phyloP scores from a whole-genome alignment of 2,888 invertebrate genomes.

The Clunio marinus region DNA sequence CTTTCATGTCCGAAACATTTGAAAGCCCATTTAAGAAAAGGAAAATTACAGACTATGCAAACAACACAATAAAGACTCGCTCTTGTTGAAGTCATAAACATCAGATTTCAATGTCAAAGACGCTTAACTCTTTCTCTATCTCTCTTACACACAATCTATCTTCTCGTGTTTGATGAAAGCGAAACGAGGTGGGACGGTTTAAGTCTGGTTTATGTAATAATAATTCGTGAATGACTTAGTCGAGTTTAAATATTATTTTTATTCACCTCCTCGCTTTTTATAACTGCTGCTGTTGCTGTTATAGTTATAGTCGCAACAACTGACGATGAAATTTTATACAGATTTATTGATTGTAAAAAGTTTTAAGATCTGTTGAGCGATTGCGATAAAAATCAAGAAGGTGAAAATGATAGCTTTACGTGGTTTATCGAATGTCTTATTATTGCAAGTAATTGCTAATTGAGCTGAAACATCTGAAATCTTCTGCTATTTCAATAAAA shows the following conservation, averaged over 20 bases:
- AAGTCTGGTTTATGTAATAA: conserved; percentile 2
- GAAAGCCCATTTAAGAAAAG: background rate
- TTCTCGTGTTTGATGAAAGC: background rate
- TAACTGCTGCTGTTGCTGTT: too few relatives aligned
- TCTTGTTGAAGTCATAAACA: background rate
- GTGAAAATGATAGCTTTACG: background rate
- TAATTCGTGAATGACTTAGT: conserved; percentile 7
- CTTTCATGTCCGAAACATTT: too few relatives aligned
- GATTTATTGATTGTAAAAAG: background rate
- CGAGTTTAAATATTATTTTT: background rate
- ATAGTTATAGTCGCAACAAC: background rate
- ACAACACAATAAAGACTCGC: background rate
- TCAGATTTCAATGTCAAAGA: background rate
- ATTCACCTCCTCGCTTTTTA: too few relatives aligned
- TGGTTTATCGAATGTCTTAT: too few relatives aligned
- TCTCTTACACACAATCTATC: too few relatives aligned
- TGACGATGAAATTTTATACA: background rate
- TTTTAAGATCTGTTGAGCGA: background rate
- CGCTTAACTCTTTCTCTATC: background rate
- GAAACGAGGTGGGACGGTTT: background rate
- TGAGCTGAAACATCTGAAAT: too few relatives aligned
- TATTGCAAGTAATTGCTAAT: too few relatives aligned
- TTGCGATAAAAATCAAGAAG: background rate
- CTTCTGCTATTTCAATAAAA: too few relatives aligned
- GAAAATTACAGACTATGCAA: background rate